Evolutionary conservation across 2,888 invertebrate genomes (phyloP), one percentile per base, ranked within the genome.

Genomic region (Bellardia bayeri): DNA sequence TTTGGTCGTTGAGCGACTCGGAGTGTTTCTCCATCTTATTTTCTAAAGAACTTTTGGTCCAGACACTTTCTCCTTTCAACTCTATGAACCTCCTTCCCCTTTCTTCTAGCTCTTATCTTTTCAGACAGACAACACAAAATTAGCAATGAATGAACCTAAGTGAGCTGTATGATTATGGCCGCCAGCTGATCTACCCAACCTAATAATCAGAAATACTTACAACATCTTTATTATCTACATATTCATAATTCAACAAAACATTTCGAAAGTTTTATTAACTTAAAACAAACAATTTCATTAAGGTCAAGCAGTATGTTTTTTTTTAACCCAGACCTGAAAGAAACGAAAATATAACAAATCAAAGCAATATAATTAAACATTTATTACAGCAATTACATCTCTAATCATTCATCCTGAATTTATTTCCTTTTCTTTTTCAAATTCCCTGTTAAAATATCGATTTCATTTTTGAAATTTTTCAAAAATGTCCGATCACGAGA

Each of bases 391-490:
- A 58, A 16, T 58, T 64, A 33, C 33, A 37, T 37, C 37, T 37
- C 37, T 37, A 37, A 37, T 9, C 11, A 11, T 3, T 11, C 11
- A 3, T 11, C 45, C 7, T 45, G n/a, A 1, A 51, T 51, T 51
- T 63, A n/a, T 68, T 56, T 51, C 66, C 71, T 68, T n/a, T n/a
- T 68, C 16, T n/a, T 87, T 56, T 85, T 72, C 2, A 83, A 37
- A 16, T 72, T 61, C 0, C 51, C 61, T 2, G 74, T 68, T 7
- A 90, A 82, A 37, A 63, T 23, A n/a, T 89, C 87, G 7, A 90
- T 75, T 84, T 90, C 79, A 51, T 81, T 85, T 74, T 88, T 90
- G 0, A 91, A 76, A 37, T 89, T 90, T 72, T 89, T 89, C 14
- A 91, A 72, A 30, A 91, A 87, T 40, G 76, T 63, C 30, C 88